Evolutionary conservation across 2,113 vertebrate species (phyloP).

Genomic region (Naja naja): DNA sequence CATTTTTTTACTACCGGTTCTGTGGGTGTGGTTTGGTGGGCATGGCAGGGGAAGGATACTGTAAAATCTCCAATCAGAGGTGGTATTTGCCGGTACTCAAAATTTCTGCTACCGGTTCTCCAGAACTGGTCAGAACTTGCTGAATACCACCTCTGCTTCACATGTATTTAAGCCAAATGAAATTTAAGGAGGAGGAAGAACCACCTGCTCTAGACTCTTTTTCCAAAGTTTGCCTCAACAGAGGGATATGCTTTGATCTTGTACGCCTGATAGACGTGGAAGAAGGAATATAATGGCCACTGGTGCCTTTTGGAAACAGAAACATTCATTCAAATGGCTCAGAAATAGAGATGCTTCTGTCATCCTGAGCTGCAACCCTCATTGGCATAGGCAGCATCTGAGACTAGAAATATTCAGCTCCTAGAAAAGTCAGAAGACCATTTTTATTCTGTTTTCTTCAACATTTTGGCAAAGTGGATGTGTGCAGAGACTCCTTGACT

Average conservation of each 20-base stretch:
- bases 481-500: not conserved
- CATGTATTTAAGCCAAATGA: not conserved
- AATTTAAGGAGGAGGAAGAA: not conserved
- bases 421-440: not conserved
- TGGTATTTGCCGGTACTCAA: too few relatives aligned
- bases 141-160: too few relatives aligned
- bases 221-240: not conserved
- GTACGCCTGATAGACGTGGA: not conserved
- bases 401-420: not conserved
- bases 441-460: not conserved
- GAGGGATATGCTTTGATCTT: not conserved
- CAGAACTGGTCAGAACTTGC: too few relatives aligned
- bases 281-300: not conserved
- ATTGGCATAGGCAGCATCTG: not conserved
- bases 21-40: too few relatives aligned
- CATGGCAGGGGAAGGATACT: too few relatives aligned
- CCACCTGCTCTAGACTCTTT: not conserved
- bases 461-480: not conserved
- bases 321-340: not conserved
- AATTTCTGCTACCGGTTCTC: too few relatives aligned
- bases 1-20: too few relatives aligned
- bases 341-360: not conserved
- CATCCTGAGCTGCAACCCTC: not conserved
- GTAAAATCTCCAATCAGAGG: too few relatives aligned
- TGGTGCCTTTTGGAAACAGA: not conserved